These are phyloP conservation scores for Protonemura montana DNA, from an alignment of 2,888 invertebrate genomes.

Conservation along the genomic window DNA sequence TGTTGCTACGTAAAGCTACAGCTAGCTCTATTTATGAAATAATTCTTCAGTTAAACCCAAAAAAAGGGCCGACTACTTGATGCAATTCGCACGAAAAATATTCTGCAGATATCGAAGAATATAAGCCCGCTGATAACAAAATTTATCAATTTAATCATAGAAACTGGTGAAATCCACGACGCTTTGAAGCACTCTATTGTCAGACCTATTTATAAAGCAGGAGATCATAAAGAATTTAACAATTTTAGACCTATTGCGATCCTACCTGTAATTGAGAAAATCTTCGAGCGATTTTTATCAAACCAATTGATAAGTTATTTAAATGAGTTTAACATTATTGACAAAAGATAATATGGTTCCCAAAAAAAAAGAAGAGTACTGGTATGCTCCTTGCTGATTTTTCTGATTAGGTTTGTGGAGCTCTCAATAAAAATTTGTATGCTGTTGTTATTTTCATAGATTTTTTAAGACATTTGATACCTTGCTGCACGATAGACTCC, in stretches of 20 bases:
- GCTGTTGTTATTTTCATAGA: background rate
- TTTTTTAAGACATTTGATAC: background rate
- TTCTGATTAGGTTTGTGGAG: background rate
- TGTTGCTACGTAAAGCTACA: background rate
- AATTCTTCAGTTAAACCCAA: background rate
- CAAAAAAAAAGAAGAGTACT: background rate
- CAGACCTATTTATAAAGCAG: background rate
- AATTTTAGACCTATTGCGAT: background rate
- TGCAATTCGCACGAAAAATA: background rate
- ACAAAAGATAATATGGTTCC: background rate
- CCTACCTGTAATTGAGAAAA: constrained; percentile 9
- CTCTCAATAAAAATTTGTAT: background rate
- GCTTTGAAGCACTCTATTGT: background rate
- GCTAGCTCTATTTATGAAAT: background rate
- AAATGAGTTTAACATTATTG: background rate
- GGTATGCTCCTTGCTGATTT: background rate
- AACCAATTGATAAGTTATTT: background rate
- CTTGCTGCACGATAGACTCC: background rate
- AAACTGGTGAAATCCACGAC: background rate
- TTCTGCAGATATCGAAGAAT: background rate
- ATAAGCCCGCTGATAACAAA: background rate
- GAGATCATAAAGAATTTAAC: background rate
- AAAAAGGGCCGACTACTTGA: background rate
- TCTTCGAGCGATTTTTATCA: constrained; percentile 26
- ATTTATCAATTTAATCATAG: background rate